Base-by-base conservation (phyloP, 2,888 invertebrate genomes). In the Parnassius smintheus region DNA sequence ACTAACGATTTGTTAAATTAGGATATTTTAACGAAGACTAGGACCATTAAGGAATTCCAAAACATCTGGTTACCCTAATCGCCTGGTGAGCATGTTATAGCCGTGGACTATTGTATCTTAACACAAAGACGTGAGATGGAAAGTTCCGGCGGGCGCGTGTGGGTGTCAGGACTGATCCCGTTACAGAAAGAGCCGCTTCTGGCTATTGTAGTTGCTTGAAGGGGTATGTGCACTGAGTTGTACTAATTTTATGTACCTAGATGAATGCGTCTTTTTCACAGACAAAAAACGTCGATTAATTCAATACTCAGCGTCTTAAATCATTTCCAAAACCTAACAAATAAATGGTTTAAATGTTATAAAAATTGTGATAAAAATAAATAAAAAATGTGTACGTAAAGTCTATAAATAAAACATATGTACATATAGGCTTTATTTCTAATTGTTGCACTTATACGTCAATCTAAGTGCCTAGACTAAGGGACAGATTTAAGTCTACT, bases 401-500 rank as follows among this genome's bases (percentile, higher is more conserved):
- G 35, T 35, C 35, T 35, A 35, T 35, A 35, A 35, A 3, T 35
- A 35, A 35, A 35, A 35, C 35, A 35, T 35, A 35, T 18, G 18
- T 18, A 18, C 3, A 3, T 35, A 25, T 25, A 25, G 25, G 4
- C 35, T 35, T 7, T 35, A 35, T 35, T 44, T 44, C 2, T 44
- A 44, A 44, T 11, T 44, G 11, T 44, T 44, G 11, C 11, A 44
- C 44, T 2, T 44, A 44, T 11, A 44, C 12, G 44, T 54, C 25
- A 41, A n/a, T 35, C 4, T 49, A 54, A 49, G 46, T 18, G 56
- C 50, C 35, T 56, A 62, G 61, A 70, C 70, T 66, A 70, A 70
- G 80, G 80, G 78, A 65, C 77, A 77, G 81, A 80, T 82, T 82
- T 81, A 81, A 79, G 76, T 78, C 79, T 72, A 70, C 72, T 83